phyloP scores from a whole-genome alignment of 2,113 vertebrate genomes.

The Holacanthus passer region DNA sequence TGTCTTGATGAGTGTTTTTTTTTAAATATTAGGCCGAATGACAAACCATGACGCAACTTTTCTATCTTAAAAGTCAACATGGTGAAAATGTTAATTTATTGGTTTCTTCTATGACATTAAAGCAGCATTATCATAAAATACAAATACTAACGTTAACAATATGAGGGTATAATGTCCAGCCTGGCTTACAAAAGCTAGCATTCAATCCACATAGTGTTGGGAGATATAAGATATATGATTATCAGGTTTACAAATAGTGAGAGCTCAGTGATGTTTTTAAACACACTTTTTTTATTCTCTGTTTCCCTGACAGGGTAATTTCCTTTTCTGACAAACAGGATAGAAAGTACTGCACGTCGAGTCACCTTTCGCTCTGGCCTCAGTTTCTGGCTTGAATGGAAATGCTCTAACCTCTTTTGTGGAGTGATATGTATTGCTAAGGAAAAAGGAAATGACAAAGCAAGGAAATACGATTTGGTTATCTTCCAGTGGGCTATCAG shows the following conservation, averaged over 20 bases:
- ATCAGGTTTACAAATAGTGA: no score
- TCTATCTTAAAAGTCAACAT: neutral
- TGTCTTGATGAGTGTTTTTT: neutral
- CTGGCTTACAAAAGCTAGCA: neutral
- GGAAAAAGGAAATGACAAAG: slow-evolving; percentile 60
- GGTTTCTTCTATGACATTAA: neutral
- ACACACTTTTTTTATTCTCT: slow-evolving; percentile 4
- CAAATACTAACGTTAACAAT: neutral
- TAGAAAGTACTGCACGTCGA: slow-evolving; percentile 22
- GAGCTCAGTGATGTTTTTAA: slow-evolving; percentile 12
- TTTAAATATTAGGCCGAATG: neutral
- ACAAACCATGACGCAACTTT: neutral
- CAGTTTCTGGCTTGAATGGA: slow-evolving; percentile 57
- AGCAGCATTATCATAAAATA: neutral
- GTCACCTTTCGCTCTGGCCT: slow-evolving; percentile 45
- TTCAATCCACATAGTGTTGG: neutral
- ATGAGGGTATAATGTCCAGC: neutral
- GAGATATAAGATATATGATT: neutral
- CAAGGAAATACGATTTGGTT: slow-evolving; percentile 43
- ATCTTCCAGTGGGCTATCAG: slow-evolving; percentile 37
- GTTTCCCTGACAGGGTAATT: slow-evolving; percentile 33
- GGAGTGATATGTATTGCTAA: slow-evolving; percentile 24
- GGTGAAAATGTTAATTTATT: no score
- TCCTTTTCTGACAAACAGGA: slow-evolving; percentile 66
- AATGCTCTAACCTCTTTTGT: slow-evolving; percentile 40